Conservation (phyloP, 2,888 invertebrate species). For the Rhamnusium bicolor region DNA sequence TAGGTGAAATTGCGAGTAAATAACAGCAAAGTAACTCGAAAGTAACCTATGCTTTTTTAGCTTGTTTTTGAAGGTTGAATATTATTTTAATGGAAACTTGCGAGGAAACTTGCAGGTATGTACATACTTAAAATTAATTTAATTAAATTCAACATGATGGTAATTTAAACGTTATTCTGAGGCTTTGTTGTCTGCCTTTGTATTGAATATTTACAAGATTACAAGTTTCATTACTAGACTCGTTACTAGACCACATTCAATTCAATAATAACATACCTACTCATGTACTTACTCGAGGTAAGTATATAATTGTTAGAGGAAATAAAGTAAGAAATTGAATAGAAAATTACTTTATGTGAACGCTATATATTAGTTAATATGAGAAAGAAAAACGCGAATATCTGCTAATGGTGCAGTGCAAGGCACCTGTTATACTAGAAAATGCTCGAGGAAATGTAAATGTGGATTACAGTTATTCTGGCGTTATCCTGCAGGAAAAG, state of each 20-base stretch:
- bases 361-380: slow-evolving; percentile 39
- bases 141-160: background rate
- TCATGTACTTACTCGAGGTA: background rate
- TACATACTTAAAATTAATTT: no score
- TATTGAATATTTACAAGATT: background rate
- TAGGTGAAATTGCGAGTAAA: no score
- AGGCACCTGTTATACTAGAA: slow-evolving; percentile 43
- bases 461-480: slow-evolving; percentile 30
- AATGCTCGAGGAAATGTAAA: slow-evolving; percentile 33
- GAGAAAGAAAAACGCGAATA: slow-evolving; percentile 36
- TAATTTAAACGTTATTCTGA: background rate
- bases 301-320: background rate
- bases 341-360: slow-evolving; percentile 36
- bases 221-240: background rate
- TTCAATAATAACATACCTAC: background rate
- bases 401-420: slow-evolving; percentile 46
- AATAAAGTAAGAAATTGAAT: slow-evolving; percentile 28
- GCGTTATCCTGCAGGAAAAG: background rate
- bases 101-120: no score
- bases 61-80: no score
- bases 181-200: background rate
- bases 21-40: no score
- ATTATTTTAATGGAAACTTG: no score
- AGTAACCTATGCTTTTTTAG: no score
- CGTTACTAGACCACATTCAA: background rate